A percentile compares a stretch with the other conserved stretches of the same genome.
Evolutionary conservation across 2,797 vertebrate genomes (phyloP).

Genomic region (Pseudochaenichthys georgianus): DNA sequence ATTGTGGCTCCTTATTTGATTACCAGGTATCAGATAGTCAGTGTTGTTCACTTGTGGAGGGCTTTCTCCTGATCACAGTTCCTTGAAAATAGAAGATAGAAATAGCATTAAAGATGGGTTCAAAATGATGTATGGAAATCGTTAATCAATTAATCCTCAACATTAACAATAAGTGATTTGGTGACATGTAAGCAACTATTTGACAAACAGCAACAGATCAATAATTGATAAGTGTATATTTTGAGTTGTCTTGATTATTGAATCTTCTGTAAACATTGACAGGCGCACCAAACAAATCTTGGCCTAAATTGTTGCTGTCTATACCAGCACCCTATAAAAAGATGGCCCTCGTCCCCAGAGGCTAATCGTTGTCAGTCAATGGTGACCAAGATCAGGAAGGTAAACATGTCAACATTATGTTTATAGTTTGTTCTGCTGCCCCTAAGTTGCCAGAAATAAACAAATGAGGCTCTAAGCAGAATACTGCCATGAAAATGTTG

Average conservation of each 20-base stretch:
- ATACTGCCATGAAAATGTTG: neutral
- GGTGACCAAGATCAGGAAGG: neutral
- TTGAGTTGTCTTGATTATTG: too few species aligned
- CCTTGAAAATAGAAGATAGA: neutral
- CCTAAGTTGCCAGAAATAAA: neutral
- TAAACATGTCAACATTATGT: neutral
- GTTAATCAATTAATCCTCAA: neutral
- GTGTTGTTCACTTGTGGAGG: neutral
- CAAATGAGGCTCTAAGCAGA: neutral
- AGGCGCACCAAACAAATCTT: too few species aligned
- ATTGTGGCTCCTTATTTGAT: slow-evolving; percentile 28
- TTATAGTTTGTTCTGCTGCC: neutral
- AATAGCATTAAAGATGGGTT: neutral
- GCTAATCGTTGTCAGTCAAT: too few species aligned
- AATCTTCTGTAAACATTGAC: too few species aligned
- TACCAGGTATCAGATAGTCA: slow-evolving; percentile 8
- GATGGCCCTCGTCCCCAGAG: too few species aligned
- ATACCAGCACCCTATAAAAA: too few species aligned
- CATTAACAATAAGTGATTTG: neutral
- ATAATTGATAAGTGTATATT: too few species aligned
- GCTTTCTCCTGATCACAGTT: neutral
- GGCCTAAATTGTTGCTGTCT: too few species aligned
- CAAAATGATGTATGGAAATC: too few species aligned
- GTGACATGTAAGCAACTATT: neutral
- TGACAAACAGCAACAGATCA: neutral